Base-by-base conservation (phyloP, 1,140 invertebrate genomes). In the Vanessa atalanta region DNA sequence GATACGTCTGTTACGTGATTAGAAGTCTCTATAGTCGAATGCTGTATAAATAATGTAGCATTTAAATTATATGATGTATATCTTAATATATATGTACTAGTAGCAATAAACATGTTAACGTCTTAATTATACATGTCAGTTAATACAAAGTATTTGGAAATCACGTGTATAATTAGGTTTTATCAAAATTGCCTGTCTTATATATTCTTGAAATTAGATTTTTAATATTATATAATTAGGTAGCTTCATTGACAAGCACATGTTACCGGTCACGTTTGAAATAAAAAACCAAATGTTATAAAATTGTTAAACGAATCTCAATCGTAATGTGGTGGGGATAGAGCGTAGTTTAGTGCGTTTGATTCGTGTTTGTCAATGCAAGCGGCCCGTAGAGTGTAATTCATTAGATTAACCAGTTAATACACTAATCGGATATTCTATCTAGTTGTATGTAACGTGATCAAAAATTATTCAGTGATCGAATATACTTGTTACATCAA, bases 401-500 rank as follows among this genome's bases (percentile, higher is more conserved):
- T 71, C 60, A 9, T 77, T 80, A 81, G 80, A 68, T 64, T 72
- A 81, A 79, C 73, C 50, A 77, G 66, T 79, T 70, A 74, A 71
- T 67, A 79, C 79, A 77, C 60, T 88, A 86, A 84, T 73, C 82
- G 79, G 85, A 83, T 82, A 85, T 83, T 86, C 79, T 86, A 85
- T 81, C 78, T 88, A 88, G 82, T 76, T 86, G 82, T 87, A 87
- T 81, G 80, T 87, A 82, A 85, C 82, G 78, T 88, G 83, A 80
- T 89, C 83, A 79, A 83, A 80, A 83, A 82, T 84, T 85, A 86
- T 82, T 89, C 90, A 92, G 90, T 92, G 90, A 88, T 92, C 90
- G 90, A 90, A 92, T 90, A 92, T 88, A 91, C 84, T 92, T 92
- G 90, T 92, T 92, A 90, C 87, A 85, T 84, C 88, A 86, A 86